phyloP scores from a whole-genome alignment of 2,888 invertebrate species.

The Helleia helle region DNA sequence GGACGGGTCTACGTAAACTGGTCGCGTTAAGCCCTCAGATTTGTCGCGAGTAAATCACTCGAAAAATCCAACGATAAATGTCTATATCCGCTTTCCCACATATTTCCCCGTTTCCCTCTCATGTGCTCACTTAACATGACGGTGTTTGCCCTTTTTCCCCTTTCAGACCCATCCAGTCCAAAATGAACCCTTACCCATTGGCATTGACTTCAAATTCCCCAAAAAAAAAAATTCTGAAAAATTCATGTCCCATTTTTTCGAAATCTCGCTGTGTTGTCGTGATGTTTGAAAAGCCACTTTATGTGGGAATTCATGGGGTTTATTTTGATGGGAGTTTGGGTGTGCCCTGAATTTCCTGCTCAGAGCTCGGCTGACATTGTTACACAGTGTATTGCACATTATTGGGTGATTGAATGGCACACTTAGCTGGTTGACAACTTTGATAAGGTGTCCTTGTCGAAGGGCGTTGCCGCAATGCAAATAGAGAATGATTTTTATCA shows the following conservation, averaged over 20 bases:
- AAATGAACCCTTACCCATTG: conserved; percentile 23
- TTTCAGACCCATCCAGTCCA: conserved; percentile 22
- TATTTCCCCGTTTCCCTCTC: conserved; percentile 71
- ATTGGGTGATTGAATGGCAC: conserved; percentile 71
- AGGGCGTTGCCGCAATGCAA: conserved; percentile 22
- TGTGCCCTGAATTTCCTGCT: conserved; percentile 24
- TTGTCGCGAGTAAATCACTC: conserved; percentile 69
- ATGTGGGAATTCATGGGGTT: conserved; percentile 17
- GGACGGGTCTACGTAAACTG: conserved; percentile 32
- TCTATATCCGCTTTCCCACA: conserved; percentile 74
- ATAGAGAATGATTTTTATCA: conserved; percentile 25
- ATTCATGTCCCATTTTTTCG: conserved; percentile 44
- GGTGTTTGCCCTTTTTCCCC: conserved; percentile 69
- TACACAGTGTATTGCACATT: conserved; percentile 71
- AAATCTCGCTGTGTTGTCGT: conserved; percentile 19
- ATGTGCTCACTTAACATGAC: conserved; percentile 73
- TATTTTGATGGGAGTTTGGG: conserved; percentile 15
- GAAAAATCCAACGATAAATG: conserved; percentile 71
- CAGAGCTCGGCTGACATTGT: conserved; percentile 61
- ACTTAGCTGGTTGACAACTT: conserved; percentile 60
- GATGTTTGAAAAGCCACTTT: conserved; percentile 6
- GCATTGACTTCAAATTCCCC: conserved; percentile 14
- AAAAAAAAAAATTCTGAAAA: conserved; percentile 29
- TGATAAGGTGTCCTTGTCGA: conserved; percentile 58
- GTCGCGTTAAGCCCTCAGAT: conserved; percentile 56